A percentile compares a stretch with the other conserved stretches of the same genome.
Evolutionary conservation across 2,888 invertebrate species (phyloP).

Genomic region (Pyrrhia umbra): DNA sequence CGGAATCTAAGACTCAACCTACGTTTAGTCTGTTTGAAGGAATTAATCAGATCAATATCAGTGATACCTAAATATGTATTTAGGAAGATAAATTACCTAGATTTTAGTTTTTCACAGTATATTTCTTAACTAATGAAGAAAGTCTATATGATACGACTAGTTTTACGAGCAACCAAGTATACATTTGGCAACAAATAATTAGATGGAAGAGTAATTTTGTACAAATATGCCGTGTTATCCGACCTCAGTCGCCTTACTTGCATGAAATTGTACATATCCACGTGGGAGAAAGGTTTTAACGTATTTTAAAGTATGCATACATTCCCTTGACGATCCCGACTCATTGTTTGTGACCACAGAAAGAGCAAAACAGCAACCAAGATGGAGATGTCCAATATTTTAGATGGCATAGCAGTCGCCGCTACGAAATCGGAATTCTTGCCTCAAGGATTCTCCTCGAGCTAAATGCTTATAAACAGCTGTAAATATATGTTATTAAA

Average conservation of each 20-base stretch:
- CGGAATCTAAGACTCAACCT: not conserved
- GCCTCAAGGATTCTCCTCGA: constrained; percentile 79
- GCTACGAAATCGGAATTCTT: constrained; percentile 88
- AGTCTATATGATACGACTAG: too few relatives aligned
- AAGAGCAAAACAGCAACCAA: constrained; percentile 87
- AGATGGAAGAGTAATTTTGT: constrained; percentile 11
- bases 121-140: too few relatives aligned
- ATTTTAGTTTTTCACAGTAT: not conserved
- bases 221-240: constrained; percentile 35
- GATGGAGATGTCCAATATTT: constrained; percentile 91
- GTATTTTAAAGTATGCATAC: constrained; percentile 87
- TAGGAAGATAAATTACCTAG: not conserved
- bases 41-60: not conserved
- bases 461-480: constrained; percentile 68
- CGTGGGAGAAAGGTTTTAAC: constrained; percentile 78
- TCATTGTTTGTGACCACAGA: constrained; percentile 88
- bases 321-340: constrained; percentile 87
- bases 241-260: constrained; percentile 52
- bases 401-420: constrained; percentile 90
- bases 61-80: not conserved
- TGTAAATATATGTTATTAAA: constrained; percentile 73
- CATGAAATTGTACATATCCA: constrained; percentile 71
- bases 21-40: not conserved
- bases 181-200: constrained; percentile 14
- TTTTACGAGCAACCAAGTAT: too few relatives aligned